These are phyloP conservation scores for Drosophila orena DNA, from an alignment of 1,140 invertebrate species.

Conservation along the genomic window DNA sequence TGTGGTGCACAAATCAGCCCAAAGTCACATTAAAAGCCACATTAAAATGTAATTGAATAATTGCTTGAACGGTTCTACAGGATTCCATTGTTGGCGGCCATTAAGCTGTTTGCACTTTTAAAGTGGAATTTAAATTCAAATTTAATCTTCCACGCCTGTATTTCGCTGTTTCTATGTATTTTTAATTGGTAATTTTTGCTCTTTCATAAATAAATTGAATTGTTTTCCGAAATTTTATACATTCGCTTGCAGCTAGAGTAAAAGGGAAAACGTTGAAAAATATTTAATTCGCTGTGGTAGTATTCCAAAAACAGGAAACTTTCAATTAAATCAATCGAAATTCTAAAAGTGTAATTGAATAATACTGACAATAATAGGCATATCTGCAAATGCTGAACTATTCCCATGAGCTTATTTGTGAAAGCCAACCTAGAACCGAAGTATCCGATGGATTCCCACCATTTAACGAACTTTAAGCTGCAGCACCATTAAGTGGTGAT, in stretches of 20 bases:
- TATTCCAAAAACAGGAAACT: too few relatives aligned
- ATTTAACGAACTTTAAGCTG: neutral
- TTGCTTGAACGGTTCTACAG: too few relatives aligned
- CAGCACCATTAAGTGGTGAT: neutral
- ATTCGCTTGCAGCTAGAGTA: neutral
- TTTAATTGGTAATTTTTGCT: conserved; percentile 9
- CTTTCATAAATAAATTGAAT: neutral
- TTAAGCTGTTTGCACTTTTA: conserved; percentile 17
- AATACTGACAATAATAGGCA: too few relatives aligned
- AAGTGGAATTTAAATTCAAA: conserved; percentile 8
- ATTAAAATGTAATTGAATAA: conserved; percentile 64
- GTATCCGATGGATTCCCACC: neutral
- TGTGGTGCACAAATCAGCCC: conserved; percentile 25
- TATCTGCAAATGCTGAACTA: neutral
- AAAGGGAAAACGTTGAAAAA: neutral
- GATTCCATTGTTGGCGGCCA: conserved; percentile 30
- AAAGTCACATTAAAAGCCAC: conserved; percentile 52
- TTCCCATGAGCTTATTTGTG: neutral
- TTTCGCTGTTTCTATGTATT: neutral
- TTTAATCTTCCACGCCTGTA: conserved; percentile 12
- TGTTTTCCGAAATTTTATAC: conserved; percentile 4
- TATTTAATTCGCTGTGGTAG: neutral
- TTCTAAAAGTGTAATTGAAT: too few relatives aligned
- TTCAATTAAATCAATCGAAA: too few relatives aligned
- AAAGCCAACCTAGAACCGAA: neutral